Evolutionary conservation across 2,113 vertebrate genomes (phyloP), one percentile per base, ranked within the genome.

Genomic region (Pluvianellus socialis): DNA sequence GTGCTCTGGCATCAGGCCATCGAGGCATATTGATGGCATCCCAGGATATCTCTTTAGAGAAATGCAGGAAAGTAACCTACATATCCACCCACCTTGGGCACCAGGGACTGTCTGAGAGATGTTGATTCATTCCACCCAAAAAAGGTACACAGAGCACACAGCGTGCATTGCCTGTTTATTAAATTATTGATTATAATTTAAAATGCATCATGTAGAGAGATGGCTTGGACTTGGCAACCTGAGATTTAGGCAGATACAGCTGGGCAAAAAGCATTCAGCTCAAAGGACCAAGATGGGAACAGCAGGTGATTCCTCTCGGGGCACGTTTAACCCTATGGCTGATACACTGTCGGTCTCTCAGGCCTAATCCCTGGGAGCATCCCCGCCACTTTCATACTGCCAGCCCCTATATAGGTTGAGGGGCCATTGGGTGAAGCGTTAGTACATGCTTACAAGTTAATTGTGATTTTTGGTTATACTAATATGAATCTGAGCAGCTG

Each of bases 1-100:
- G 53, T 42, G 55, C 87, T 73, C 92, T 95, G 81, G 90, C 87
- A 82, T 44, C 80, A 79, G 58, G 61, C 87, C 91, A 81, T 75
- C 3, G 0, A 58, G 44, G 66, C 49, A 8, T 68, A 49, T 52
- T 91, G 92, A 79, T 90, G 85, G 33, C 85, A 94, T 90, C 91
- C 70, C 4, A 1, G 73, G 70, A 72, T 79, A 79, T 56, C 62
- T 89, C 61, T 68, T 88, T 5, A 75, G 79, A 81, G 76, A 95
- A 87, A 84, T 65, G 27, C 27, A 79, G 61, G 76, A 22, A 81
- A 49, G 30, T 52, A 56, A 90, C 92, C 84, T 45, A 79, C 23
- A 42, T 63, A 80, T 70, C 61, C 73, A 75, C 68, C 23, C 1
- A 3, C 52, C 44, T 20, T 55, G 45, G 76, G 56, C 73, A 53